These are phyloP conservation scores for Zaprionus nigranus DNA, from an alignment of 1,140 invertebrate genomes.

Conservation along the genomic window DNA sequence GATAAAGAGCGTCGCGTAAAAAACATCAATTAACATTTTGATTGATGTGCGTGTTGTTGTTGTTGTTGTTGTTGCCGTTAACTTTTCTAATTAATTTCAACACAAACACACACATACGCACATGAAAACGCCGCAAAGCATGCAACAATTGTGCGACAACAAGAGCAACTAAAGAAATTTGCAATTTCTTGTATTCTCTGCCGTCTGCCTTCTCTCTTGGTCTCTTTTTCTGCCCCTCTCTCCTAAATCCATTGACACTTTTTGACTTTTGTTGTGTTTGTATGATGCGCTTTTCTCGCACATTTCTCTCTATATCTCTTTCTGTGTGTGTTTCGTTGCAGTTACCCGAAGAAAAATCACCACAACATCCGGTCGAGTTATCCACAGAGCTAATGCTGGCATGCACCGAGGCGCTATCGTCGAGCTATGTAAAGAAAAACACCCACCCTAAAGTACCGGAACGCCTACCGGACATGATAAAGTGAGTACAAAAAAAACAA, in stretches of 20 bases:
- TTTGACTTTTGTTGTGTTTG: slow-evolving; percentile 23
- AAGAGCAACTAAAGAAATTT: not conserved
- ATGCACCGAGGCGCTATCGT: slow-evolving; percentile 82
- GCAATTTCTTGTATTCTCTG: not conserved
- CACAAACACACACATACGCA: slow-evolving; percentile 31
- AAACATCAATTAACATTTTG: slow-evolving; percentile 79
- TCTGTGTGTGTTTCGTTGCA: slow-evolving; percentile 51
- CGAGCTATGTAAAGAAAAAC: slow-evolving; percentile 78
- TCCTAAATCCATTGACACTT: slow-evolving; percentile 18
- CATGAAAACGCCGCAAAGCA: slow-evolving; percentile 58
- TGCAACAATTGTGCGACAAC: slow-evolving; percentile 69
- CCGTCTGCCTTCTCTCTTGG: not conserved
- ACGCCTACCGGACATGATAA: slow-evolving; percentile 84
- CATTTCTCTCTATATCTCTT: slow-evolving; percentile 5
- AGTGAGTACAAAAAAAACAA: slow-evolving; percentile 71
- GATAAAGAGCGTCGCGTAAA: slow-evolving; percentile 44
- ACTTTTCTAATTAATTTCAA: slow-evolving; percentile 77
- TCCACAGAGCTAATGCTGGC: slow-evolving; percentile 84
- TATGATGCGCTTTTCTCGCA: not conserved
- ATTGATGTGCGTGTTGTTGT: slow-evolving; percentile 62
- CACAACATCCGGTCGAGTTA: slow-evolving; percentile 84
- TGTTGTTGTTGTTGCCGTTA: slow-evolving; percentile 49
- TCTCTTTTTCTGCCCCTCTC: not conserved
- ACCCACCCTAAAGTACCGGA: slow-evolving; percentile 83
- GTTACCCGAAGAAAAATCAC: slow-evolving; percentile 84